Evolutionary conservation across 1,140 invertebrate species (phyloP).

Genomic region (Hesperophylax magnus): DNA sequence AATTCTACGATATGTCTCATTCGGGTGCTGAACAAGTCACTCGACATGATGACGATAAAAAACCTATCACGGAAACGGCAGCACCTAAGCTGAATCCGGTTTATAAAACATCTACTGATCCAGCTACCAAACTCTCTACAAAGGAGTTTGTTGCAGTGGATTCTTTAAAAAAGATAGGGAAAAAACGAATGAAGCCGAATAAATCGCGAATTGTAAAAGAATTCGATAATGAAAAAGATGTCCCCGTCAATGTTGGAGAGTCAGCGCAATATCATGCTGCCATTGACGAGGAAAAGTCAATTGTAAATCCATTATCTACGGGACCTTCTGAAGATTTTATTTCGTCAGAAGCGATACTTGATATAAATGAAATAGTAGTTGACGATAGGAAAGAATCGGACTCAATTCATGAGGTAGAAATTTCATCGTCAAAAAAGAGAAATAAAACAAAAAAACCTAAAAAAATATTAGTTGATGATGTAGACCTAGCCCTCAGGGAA

Average conservation of each 20-base stretch:
- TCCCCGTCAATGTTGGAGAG: conserved; percentile 48
- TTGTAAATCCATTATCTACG: background rate
- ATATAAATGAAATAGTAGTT: background rate
- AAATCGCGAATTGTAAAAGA: conserved; percentile 34
- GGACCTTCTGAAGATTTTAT: conserved; percentile 45
- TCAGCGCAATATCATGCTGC: conserved; percentile 36
- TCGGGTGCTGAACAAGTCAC: conserved; percentile 60
- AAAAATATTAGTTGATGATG: conserved; percentile 67
- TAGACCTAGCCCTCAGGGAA: conserved; percentile 71
- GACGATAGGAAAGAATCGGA: background rate
- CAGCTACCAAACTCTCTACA: conserved; percentile 27
- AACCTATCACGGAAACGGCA: conserved; percentile 54
- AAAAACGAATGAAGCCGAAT: conserved; percentile 53
- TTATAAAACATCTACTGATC: conserved; percentile 42
- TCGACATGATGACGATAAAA: conserved; percentile 55
- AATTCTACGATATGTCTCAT: conserved; percentile 59
- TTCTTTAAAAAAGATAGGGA: conserved; percentile 44
- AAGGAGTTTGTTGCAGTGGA: conserved; percentile 45
- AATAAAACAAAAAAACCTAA: conserved; percentile 66
- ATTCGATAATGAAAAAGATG: conserved; percentile 40
- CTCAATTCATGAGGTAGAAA: conserved; percentile 56
- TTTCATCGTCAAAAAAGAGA: conserved; percentile 62
- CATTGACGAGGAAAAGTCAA: conserved; percentile 23
- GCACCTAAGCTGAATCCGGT: conserved; percentile 41
- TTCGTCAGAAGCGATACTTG: background rate